Evolutionary conservation across 2,113 vertebrate genomes (phyloP), one percentile per base, ranked within the genome.

Genomic region (Phylloscopus whistleri): DNA sequence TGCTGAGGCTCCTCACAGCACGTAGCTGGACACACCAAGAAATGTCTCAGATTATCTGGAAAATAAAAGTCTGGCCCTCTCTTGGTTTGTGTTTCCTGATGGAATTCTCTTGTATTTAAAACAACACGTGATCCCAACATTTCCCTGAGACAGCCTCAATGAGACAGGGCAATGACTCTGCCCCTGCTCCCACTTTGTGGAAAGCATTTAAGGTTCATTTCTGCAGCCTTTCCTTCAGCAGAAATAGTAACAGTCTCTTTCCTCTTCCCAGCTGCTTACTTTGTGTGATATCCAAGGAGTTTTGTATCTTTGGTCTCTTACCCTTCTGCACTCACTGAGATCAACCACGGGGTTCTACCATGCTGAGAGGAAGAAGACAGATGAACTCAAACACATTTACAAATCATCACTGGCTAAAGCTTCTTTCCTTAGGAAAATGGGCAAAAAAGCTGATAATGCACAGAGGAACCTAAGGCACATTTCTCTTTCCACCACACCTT

Each of bases 51-150:
- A 60, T n/a, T 53, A 39, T n/a, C 58, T 23, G 62, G n/a, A 73
- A 88, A 82, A 69, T 1, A 35, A 4, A 39, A 23, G n/a, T 2
- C 51, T 70, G 73, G 16, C 9, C 59, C 44, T 90, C 33, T 39
- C 37, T 43, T 3, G 0, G 9, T 74, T 62, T 26, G 11, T 26
- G 9, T 17, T 62, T 59, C 19, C 43, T 0, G 10, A 33, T 59
- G 79, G 59, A 84, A 78, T 80, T 84, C n/a, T 66, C 56, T 55
- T 13, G 18, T 43, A 35, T 72, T 88, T 76, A 48, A 82, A 53
- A 51, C 1, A 5, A 13, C 18, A 67, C 0, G 0, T 6, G 23
- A 67, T 19, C 30, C 33, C 7, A 43, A 6, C 7, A 6, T 24
- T 62, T 91, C 66, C 62, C 69, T 27, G 26, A 56, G 31, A 53